phyloP scores from a whole-genome alignment of 2,797 vertebrate genomes.

The Brachyrhaphis roseni region DNA sequence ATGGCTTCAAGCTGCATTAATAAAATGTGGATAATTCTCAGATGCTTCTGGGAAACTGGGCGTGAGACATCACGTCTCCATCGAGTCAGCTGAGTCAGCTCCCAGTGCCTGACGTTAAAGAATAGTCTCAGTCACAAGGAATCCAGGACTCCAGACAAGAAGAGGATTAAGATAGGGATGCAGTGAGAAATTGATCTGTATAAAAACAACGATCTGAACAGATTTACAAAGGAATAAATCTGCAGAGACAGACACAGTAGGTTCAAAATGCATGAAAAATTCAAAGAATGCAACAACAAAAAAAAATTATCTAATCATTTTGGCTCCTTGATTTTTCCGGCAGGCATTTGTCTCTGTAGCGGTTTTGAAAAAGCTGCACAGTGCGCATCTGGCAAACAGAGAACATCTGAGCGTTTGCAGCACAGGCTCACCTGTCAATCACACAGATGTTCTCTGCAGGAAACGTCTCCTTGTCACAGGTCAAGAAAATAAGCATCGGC shows the following conservation, averaged over 20 bases:
- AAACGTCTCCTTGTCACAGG: conserved; percentile 49
- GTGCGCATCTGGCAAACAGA: conserved; percentile 37
- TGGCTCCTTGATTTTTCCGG: conserved; percentile 51
- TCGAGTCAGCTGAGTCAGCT: conserved; percentile 48
- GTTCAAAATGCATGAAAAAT: conserved; percentile 35
- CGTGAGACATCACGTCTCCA: conserved; percentile 61
- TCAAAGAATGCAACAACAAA: conserved; percentile 7
- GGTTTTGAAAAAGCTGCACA: neutral
- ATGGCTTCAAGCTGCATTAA: conserved; percentile 28
- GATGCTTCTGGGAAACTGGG: conserved; percentile 60
- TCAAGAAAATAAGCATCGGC: conserved; percentile 69
- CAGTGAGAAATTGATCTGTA: conserved; percentile 21
- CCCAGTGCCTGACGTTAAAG: conserved; percentile 23
- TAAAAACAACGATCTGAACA: conserved; percentile 1
- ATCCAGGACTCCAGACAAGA: conserved; percentile 27
- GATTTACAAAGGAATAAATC: neutral
- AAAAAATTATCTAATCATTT: conserved; percentile 48
- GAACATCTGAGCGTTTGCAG: conserved; percentile 47
- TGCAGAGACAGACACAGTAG: conserved; percentile 10
- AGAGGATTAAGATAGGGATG: conserved; percentile 23
- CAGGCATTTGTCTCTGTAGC: neutral
- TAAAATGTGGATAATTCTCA: conserved; percentile 35
- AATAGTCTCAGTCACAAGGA: conserved; percentile 37
- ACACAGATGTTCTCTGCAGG: conserved; percentile 25
- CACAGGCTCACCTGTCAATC: conserved; percentile 67